Evolutionary conservation across 2,797 vertebrate species (phyloP).

Genomic region (Anomalospiza imberbis): DNA sequence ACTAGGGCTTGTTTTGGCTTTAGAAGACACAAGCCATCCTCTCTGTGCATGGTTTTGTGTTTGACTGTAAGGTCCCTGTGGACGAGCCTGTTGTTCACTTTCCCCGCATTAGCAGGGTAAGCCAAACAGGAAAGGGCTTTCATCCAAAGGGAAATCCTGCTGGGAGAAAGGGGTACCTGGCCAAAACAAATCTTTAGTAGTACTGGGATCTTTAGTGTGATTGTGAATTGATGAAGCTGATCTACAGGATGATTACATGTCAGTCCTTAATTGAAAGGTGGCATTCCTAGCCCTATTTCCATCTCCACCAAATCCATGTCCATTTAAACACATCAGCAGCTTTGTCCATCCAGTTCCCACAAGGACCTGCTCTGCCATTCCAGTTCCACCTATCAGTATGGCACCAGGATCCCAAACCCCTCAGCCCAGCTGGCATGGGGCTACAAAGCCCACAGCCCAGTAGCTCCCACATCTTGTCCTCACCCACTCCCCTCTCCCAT

Average conservation of each 20-base stretch:
- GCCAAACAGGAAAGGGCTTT: conserved; percentile 6
- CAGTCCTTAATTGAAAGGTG: neutral
- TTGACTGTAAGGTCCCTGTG: neutral
- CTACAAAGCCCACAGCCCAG: neutral
- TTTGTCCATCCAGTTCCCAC: neutral
- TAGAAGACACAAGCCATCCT: neutral
- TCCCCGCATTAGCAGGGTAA: neutral
- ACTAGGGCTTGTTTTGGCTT: neutral
- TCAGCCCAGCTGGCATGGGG: neutral
- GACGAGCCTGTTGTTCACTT: neutral
- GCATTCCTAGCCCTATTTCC: neutral
- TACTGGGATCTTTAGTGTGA: neutral
- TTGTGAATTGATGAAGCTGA: neutral
- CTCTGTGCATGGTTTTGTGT: neutral
- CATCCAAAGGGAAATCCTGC: neutral
- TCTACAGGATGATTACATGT: neutral
- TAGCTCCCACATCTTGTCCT: rapidly evolving
- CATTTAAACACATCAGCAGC: neutral
- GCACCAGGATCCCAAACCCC: neutral
- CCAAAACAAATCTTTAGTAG: neutral
- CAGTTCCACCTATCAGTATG: rapidly evolving
- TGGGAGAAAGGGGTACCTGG: neutral
- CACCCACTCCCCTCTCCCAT: neutral
- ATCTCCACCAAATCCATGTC: neutral
- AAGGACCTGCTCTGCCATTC: neutral